Percentiles rank a stretch among this genome's conserved stretches.
phyloP scores from a whole-genome alignment of 2,888 invertebrate species.

The Ctena decussata region DNA sequence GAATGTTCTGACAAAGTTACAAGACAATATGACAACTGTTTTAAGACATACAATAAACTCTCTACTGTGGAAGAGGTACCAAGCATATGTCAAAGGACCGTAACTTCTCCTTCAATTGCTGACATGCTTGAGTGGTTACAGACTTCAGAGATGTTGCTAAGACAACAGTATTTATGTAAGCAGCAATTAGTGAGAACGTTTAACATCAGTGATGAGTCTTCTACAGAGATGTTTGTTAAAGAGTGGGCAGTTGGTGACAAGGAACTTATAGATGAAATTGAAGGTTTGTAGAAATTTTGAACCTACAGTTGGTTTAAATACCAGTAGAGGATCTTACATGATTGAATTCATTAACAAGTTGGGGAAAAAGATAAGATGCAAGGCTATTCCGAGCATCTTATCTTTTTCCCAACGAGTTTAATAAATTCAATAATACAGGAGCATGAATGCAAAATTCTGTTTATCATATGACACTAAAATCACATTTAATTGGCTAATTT shows the following conservation, averaged over 20 bases:
- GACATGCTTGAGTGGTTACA: conserved; percentile 71
- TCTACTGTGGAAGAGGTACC: conserved; percentile 32
- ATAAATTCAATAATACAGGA: too few species aligned
- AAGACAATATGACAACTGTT: conserved; percentile 56
- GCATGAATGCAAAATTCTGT: too few species aligned
- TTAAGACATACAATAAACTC: conserved; percentile 41
- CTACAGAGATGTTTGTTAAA: conserved; percentile 36
- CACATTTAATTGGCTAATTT: too few species aligned
- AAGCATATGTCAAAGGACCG: conserved; percentile 40
- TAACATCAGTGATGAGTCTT: conserved; percentile 1
- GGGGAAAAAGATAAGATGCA: too few species aligned
- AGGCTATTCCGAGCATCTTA: too few species aligned
- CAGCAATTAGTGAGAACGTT: conserved; percentile 49
- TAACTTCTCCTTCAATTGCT: conserved; percentile 56
- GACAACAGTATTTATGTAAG: conserved; percentile 47
- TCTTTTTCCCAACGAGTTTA: too few species aligned
- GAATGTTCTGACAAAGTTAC: conserved; percentile 48
- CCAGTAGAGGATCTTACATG: too few species aligned
- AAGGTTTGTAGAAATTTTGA: conserved; percentile 43
- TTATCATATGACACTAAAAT: too few species aligned
- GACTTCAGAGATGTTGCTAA: conserved; percentile 3
- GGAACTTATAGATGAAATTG: conserved; percentile 21
- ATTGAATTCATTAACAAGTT: too few species aligned
- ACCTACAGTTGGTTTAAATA: too few species aligned
- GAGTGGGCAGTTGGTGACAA: conserved; percentile 56